phyloP scores from a whole-genome alignment of 2,113 vertebrate genomes.

The Atractosteus spatula region DNA sequence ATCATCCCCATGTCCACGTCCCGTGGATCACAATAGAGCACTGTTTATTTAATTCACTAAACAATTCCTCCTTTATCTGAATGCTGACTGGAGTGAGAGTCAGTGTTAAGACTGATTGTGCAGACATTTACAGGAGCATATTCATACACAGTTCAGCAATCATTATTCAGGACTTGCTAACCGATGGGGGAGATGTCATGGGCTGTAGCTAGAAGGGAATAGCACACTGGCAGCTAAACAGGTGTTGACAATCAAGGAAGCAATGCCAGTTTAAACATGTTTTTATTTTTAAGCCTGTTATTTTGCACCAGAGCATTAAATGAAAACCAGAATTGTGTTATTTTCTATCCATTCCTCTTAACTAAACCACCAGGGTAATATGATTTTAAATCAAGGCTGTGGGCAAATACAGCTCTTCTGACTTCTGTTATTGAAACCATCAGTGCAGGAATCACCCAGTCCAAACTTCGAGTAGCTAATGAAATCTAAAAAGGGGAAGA shows the following conservation, averaged over 20 bases:
- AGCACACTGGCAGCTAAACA: slow-evolving; percentile 45
- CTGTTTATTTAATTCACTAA: slow-evolving; percentile 71
- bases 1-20: slow-evolving; percentile 60
- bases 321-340: too few species aligned
- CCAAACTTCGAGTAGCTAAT: too few species aligned
- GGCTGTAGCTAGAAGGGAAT: slow-evolving; percentile 51
- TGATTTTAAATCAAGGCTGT: too few species aligned
- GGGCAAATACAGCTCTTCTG: too few species aligned
- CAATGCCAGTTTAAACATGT: too few species aligned
- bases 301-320: too few species aligned
- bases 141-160: slow-evolving; percentile 62
- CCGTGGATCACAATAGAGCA: slow-evolving; percentile 74
- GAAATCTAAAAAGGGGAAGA: too few species aligned
- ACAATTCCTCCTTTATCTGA: slow-evolving; percentile 70
- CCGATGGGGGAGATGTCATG: slow-evolving; percentile 61
- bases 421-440: too few species aligned
- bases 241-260: slow-evolving; percentile 42
- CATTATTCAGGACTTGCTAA: slow-evolving; percentile 58
- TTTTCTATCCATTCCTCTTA: too few species aligned
- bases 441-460: too few species aligned
- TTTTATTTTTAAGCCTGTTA: too few species aligned
- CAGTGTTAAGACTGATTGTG: slow-evolving; percentile 64
- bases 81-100: slow-evolving; percentile 59
- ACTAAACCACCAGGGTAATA: too few species aligned
- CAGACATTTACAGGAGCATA: slow-evolving; percentile 76